phyloP scores from a whole-genome alignment of 2,113 vertebrate genomes.

The Syngnathus floridae region DNA sequence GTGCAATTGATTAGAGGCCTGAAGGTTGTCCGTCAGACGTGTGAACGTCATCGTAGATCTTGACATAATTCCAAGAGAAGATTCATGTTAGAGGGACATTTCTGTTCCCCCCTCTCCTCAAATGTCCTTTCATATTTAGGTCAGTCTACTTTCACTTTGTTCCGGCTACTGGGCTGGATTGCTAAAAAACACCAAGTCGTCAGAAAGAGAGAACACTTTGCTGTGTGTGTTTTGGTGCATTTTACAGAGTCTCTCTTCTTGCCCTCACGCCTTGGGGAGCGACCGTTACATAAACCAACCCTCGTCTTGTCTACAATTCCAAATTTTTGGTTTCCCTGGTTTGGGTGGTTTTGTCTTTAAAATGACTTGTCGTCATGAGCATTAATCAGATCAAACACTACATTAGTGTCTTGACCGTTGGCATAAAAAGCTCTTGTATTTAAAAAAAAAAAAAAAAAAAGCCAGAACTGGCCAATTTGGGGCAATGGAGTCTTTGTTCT shows the following conservation, averaged over 20 bases:
- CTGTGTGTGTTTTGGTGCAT: conserved; percentile 38
- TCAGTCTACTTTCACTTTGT: conserved; percentile 28
- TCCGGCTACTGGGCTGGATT: conserved; percentile 26
- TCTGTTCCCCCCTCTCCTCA: conserved; percentile 10
- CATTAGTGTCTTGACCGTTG: not conserved
- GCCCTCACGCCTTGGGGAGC: conserved; percentile 44
- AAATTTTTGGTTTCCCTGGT: conserved; percentile 13
- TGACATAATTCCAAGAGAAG: not conserved
- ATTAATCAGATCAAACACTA: not conserved
- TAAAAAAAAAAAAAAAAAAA: not conserved
- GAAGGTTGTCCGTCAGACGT: not conserved
- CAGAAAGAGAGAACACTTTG: conserved; percentile 53
- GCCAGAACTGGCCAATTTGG: not conserved
- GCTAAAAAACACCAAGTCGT: conserved; percentile 46
- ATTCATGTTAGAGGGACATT: not conserved
- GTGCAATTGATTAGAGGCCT: not conserved
- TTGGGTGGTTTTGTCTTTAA: conserved; percentile 2
- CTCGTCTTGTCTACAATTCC: conserved; percentile 49
- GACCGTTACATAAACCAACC: conserved; percentile 62
- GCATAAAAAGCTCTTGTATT: not conserved
- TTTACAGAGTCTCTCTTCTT: conserved; percentile 29
- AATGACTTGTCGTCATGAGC: not conserved
- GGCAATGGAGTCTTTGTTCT: not conserved
- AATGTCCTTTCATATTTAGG: conserved; percentile 37
- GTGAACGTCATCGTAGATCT: not conserved